These are phyloP conservation scores for Calycopis cecrops DNA, from an alignment of 1,140 invertebrate species.

Conservation along the genomic window DNA sequence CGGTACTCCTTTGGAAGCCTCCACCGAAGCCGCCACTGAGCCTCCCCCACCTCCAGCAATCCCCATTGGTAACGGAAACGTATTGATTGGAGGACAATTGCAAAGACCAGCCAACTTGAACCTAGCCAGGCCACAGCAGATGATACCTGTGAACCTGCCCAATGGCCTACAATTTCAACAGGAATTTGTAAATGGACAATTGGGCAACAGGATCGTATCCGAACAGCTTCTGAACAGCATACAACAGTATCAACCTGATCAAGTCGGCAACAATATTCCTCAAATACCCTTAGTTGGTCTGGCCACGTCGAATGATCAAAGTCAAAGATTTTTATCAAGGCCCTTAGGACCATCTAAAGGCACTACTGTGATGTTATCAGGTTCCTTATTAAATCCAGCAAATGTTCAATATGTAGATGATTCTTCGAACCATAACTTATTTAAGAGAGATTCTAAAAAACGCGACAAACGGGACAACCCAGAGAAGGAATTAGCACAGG, in stretches of 20 bases:
- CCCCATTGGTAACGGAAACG: constrained; percentile 75
- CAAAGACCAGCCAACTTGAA: constrained; percentile 79
- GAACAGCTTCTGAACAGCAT: constrained; percentile 74
- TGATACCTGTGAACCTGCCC: constrained; percentile 63
- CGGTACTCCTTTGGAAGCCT: constrained; percentile 76
- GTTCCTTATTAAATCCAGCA: constrained; percentile 67
- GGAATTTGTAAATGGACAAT: constrained; percentile 78
- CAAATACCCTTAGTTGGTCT: constrained; percentile 32
- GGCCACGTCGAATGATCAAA: constrained; percentile 24
- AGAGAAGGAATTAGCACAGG: constrained; percentile 56
- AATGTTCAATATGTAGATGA: constrained; percentile 78
- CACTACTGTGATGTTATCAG: constrained; percentile 52
- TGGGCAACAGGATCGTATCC: constrained; percentile 75
- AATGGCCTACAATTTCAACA: constrained; percentile 72
- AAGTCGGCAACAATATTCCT: constrained; percentile 24
- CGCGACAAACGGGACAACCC: constrained; percentile 72
- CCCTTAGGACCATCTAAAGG: constrained; percentile 44
- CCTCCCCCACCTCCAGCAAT: constrained; percentile 73
- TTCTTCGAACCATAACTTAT: constrained; percentile 69
- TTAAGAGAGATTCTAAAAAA: constrained; percentile 72
- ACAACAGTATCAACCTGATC: constrained; percentile 35
- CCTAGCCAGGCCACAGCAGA: constrained; percentile 74
- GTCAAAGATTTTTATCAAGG: constrained; percentile 31
- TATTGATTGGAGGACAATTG: constrained; percentile 81
- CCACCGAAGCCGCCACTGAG: constrained; percentile 72